These are phyloP conservation scores for Corythornis cristatus DNA, from an alignment of 2,113 vertebrate species.

Conservation along the genomic window DNA sequence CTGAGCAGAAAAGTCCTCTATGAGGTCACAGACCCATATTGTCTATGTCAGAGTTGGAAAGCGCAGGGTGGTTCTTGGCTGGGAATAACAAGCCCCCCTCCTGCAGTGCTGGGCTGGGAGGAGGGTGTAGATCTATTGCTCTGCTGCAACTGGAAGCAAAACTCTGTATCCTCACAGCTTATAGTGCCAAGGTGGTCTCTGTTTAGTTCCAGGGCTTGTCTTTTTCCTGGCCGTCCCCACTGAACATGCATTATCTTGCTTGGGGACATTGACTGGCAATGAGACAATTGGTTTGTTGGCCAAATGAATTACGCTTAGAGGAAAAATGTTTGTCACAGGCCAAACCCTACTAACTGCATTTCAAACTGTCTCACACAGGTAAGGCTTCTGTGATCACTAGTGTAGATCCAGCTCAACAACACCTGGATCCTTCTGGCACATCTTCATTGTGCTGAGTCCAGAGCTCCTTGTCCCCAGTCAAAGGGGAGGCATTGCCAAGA, in stretches of 20 bases:
- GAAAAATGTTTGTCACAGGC: neutral
- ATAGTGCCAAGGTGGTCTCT: neutral
- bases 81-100: neutral
- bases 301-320: neutral
- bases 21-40: rapidly evolving
- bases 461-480: neutral
- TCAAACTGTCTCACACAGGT: neutral
- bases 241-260: rapidly evolving
- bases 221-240: neutral
- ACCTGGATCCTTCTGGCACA: neutral
- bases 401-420: neutral
- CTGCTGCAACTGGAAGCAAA: neutral
- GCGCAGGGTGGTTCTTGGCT: neutral
- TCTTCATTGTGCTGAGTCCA: neutral
- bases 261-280: neutral
- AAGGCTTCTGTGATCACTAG: rapidly evolving
- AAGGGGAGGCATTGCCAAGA: neutral
- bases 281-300: neutral
- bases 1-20: neutral
- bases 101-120: neutral
- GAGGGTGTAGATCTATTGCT: neutral
- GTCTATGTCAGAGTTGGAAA: neutral
- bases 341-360: neutral
- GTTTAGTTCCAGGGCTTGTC: rapidly evolving
- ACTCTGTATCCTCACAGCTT: rapidly evolving